These are phyloP conservation scores for Delphinus delphis DNA, from an alignment of 2,113 vertebrate species.

Conservation along the genomic window DNA sequence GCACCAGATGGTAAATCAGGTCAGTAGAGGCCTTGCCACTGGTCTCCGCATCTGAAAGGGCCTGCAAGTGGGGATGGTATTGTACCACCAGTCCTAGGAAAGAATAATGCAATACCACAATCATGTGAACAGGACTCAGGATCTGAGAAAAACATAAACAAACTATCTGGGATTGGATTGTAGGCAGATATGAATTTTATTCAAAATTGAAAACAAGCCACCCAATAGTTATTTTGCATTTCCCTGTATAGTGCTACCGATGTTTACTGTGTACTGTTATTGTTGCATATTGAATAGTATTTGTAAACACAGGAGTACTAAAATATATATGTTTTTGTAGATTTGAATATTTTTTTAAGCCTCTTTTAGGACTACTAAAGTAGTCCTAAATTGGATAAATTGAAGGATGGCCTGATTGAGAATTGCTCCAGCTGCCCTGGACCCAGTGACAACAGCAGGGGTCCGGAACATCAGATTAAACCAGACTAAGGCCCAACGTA, in stretches of 20 bases:
- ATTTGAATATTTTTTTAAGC: background rate
- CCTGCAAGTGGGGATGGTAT: background rate
- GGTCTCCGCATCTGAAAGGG: background rate
- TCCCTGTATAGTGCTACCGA: background rate
- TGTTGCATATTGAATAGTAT: background rate
- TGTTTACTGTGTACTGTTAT: background rate
- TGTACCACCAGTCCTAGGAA: background rate
- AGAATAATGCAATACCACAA: background rate
- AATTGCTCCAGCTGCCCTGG: background rate
- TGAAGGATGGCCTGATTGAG: background rate
- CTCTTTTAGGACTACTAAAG: background rate
- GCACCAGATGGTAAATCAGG: conserved; percentile 96
- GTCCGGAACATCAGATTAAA: background rate
- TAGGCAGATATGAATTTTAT: background rate
- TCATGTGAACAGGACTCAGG: background rate
- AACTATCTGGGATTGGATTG: background rate
- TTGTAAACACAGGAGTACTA: background rate
- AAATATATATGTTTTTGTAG: background rate
- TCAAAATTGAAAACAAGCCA: background rate
- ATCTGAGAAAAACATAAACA: background rate
- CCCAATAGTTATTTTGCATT: background rate
- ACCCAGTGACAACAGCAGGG: background rate
- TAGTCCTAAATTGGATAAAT: background rate
- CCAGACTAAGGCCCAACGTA: background rate
- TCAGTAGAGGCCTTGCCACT: conserved; percentile 65